phyloP scores from a whole-genome alignment of 2,113 vertebrate genomes.

The Tinamus guttatus region DNA sequence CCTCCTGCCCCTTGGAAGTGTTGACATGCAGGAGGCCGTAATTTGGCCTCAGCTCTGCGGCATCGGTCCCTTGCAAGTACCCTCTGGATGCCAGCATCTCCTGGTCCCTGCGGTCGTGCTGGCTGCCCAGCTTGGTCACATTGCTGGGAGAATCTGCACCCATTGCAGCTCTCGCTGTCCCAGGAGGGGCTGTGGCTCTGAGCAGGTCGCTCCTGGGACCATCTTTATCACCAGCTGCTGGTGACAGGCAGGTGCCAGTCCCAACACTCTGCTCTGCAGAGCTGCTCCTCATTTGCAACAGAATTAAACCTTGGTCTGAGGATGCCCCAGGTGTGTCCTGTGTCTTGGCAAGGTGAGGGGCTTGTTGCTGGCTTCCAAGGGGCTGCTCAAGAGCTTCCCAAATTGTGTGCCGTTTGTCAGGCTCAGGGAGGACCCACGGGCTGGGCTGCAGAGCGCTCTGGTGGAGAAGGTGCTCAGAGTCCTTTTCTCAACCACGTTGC shows the following conservation, averaged over 20 bases:
- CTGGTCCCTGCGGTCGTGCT: rapidly evolving
- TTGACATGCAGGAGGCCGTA: neutral
- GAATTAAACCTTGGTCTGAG: neutral
- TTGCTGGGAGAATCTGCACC: neutral
- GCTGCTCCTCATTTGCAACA: rapidly evolving
- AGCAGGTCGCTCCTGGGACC: neutral
- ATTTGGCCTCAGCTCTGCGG: rapidly evolving
- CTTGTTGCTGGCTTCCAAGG: neutral
- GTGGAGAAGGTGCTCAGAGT: too few relatives aligned
- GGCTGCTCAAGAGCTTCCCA: neutral
- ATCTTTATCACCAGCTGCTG: rapidly evolving
- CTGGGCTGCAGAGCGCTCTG: neutral
- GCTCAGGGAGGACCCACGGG: neutral
- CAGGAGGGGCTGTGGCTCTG: neutral
- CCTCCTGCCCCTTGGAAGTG: neutral
- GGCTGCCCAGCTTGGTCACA: neutral
- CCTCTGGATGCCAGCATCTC: rapidly evolving
- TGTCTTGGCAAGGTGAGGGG: rapidly evolving
- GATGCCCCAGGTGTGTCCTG: neutral
- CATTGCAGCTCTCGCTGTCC: rapidly evolving
- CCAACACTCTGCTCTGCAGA: neutral
- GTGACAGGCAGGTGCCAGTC: neutral
- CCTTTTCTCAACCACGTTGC: neutral
- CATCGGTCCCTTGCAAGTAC: rapidly evolving
- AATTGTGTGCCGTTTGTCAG: rapidly evolving